phyloP scores from a whole-genome alignment of 2,888 invertebrate species.

The Meteorus colon region DNA sequence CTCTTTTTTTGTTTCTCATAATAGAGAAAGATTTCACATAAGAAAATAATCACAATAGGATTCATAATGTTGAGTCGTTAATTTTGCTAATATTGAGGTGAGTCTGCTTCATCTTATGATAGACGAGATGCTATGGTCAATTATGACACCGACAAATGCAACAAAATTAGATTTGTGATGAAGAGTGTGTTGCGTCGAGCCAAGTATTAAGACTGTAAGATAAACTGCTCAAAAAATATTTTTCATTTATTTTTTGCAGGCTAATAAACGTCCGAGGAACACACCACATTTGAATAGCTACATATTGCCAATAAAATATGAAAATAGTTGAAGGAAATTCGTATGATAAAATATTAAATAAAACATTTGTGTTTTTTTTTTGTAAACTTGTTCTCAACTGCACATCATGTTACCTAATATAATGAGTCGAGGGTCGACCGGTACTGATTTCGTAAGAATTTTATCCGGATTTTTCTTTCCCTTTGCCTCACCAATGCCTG shows the following conservation, averaged over 20 bases:
- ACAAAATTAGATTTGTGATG: constrained; percentile 15
- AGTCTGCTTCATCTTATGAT: constrained; percentile 8
- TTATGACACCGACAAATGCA: constrained; percentile 29
- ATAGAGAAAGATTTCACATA: no score
- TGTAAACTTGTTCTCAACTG: constrained; percentile 5
- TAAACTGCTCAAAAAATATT: neutral
- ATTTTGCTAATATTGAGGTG: neutral
- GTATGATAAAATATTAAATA: neutral
- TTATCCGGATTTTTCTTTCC: constrained; percentile 22
- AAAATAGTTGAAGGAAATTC: neutral
- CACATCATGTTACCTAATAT: constrained; percentile 1
- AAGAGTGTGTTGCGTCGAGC: neutral
- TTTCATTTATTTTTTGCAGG: neutral
- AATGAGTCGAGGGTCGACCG: constrained; percentile 33
- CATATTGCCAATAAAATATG: neutral
- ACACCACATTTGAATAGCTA: neutral
- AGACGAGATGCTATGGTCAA: constrained; percentile 20
- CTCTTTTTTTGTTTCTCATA: no score
- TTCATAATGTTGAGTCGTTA: neutral
- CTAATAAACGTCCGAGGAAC: no score
- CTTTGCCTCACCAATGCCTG: constrained; percentile 1
- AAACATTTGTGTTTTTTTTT: neutral
- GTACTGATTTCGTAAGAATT: constrained; percentile 40
- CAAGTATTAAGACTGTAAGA: constrained; percentile 28
- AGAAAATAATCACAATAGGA: no score